A percentile compares a stretch with the other conserved stretches of the same genome.
These are phyloP conservation scores for Pollenia angustigena DNA, from an alignment of 2,888 invertebrate genomes.

Conservation along the genomic window DNA sequence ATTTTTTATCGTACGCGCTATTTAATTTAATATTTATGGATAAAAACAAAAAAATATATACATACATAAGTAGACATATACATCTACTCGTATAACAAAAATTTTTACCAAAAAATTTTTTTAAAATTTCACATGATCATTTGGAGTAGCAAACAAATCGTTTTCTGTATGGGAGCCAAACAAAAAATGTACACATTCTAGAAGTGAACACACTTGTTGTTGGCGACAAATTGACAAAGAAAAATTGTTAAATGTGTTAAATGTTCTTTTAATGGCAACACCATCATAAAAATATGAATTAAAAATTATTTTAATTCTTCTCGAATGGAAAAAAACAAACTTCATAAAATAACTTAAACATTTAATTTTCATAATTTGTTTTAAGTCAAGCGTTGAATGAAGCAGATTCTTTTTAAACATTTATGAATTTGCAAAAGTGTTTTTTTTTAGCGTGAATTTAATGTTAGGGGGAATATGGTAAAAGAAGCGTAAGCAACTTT, in stretches of 20 bases:
- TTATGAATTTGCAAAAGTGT: constrained; percentile 25
- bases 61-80: background rate
- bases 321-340: constrained; percentile 25
- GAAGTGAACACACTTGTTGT: constrained; percentile 35
- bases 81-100: background rate
- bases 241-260: constrained; percentile 81
- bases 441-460: background rate
- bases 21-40: constrained; percentile 75
- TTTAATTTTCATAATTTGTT: constrained; percentile 77
- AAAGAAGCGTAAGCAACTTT: no score
- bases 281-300: constrained; percentile 68
- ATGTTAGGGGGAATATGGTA: background rate
- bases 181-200: constrained; percentile 45
- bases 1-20: constrained; percentile 81
- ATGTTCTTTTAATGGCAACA: constrained; percentile 75
- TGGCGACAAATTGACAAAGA: constrained; percentile 75
- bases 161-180: background rate
- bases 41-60: constrained; percentile 34
- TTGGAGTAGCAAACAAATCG: constrained; percentile 28
- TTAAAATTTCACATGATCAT: constrained; percentile 63
- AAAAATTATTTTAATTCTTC: constrained; percentile 56
- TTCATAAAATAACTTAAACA: constrained; percentile 25
- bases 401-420: constrained; percentile 60
- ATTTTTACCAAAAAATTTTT: background rate
- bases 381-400: constrained; percentile 79